A percentile compares a stretch with the other conserved stretches of the same genome.
These are phyloP conservation scores for Colletes gigas DNA, from an alignment of 1,140 invertebrate species.

Conservation along the genomic window DNA sequence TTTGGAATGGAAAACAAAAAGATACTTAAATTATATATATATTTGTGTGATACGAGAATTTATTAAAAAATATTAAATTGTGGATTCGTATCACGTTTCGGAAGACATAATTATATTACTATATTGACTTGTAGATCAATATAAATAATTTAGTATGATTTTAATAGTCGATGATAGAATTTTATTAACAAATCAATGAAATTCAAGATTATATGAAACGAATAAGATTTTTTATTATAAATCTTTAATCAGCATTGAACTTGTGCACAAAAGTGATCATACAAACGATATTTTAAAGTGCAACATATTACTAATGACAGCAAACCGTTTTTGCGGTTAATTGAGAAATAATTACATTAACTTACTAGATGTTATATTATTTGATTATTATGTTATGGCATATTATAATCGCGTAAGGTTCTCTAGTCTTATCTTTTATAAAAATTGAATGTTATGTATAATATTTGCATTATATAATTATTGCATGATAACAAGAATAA, in stretches of 20 bases:
- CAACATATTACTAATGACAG: constrained; percentile 4
- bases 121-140: constrained; percentile 1
- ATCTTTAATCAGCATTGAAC: constrained; percentile 2
- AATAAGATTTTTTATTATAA: not conserved
- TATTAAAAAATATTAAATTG: not conserved
- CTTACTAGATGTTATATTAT: not conserved
- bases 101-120: not conserved
- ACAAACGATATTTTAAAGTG: not conserved
- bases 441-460: constrained; percentile 33
- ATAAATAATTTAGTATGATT: not conserved
- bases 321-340: not conserved
- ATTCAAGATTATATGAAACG: not conserved
- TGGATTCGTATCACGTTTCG: not conserved
- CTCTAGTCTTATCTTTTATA: constrained; percentile 68
- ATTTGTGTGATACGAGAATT: not conserved
- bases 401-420: constrained; percentile 49
- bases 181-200: not conserved
- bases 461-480: constrained; percentile 40
- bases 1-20: not conserved
- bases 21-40: not conserved
- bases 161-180: not conserved
- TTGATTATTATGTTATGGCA: constrained; percentile 15
- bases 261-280: constrained; percentile 3
- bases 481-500: constrained; percentile 48
- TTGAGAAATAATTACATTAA: not conserved